Evolutionary conservation across 2,113 vertebrate genomes (phyloP).

Genomic region (Silurus glanis): DNA sequence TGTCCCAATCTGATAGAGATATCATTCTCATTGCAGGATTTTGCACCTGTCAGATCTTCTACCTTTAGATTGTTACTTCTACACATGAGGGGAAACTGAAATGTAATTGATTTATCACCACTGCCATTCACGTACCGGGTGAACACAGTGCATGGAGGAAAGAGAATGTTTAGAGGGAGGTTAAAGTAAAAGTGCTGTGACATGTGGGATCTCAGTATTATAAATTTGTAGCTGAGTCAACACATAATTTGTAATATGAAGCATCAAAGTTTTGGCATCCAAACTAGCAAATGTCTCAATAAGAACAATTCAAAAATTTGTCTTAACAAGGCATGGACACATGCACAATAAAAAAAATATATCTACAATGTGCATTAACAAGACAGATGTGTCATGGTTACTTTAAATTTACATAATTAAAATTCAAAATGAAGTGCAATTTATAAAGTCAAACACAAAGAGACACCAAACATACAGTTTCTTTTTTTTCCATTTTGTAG

Average conservation of each 20-base stretch:
- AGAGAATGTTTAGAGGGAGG: slow-evolving; percentile 49
- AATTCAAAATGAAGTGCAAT: background rate
- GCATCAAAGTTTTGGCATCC: background rate
- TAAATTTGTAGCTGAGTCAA: background rate
- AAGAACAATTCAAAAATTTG: background rate
- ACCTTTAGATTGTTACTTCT: slow-evolving; percentile 48
- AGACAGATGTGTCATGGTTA: background rate
- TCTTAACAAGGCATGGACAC: background rate
- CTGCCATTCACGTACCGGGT: slow-evolving; percentile 24
- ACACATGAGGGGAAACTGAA: slow-evolving; percentile 57
- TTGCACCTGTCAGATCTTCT: slow-evolving; percentile 54
- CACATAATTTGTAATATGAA: background rate
- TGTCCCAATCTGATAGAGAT: slow-evolving; percentile 43
- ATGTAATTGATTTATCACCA: slow-evolving; percentile 57
- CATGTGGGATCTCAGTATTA: slow-evolving; percentile 8
- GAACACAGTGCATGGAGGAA: slow-evolving; percentile 46
- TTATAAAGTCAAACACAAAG: too few relatives aligned
- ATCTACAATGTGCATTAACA: background rate
- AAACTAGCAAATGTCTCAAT: background rate
- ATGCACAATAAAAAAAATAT: background rate
- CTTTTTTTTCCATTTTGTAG: too few relatives aligned
- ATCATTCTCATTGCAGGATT: slow-evolving; percentile 54
- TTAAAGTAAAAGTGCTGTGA: slow-evolving; percentile 34
- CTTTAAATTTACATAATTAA: background rate
- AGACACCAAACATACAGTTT: too few relatives aligned